Base-by-base conservation (phyloP, 2,888 invertebrate species). In the Sminthurides aquaticus region DNA sequence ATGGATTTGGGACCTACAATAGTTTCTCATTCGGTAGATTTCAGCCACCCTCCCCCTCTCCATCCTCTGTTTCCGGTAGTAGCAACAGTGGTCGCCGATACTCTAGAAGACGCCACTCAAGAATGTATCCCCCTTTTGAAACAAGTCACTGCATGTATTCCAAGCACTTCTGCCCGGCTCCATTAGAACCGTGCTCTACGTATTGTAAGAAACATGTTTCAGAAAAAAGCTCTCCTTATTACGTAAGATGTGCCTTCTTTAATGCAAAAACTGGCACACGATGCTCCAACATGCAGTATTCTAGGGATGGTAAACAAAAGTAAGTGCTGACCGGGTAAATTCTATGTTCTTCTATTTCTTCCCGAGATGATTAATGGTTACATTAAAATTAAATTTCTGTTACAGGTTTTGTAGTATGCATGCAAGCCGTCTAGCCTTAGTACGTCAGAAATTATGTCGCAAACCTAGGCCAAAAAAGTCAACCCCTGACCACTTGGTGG, bases 131-230 rank as follows among this genome's bases (percentile, higher is more conserved):
- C 18, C 34, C 62, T 2, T 56, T 56, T 62, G 62, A 62, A 62
- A 56, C 55, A 2, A 20, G n/a, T 20, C 62, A 62, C 29, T 62
- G 62, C 22, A 29, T 62, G 48, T 62, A 48, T 26, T 62, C 62
- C 1, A 62, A 62, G 15, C 62, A 62, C 49, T 56, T 55, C 8
- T 62, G 62, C 26, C 43, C 57, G 3, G 48, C 34, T 25, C 62
- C 62, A 18, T 11, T 62, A 5, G 62, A 56, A 5, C 55, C 55
- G 26, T 52, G 62, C 18, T 43, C 49, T 1, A 62, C 56, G 3
- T 62, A 62, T 48, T 62, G 62, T 49, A 62, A 56, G n/a, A 62
- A 57, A 48, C 62, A 62, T 57, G 27, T 62, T 3, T 18, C 57
- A 18, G 62, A 62, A 25, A 62, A 26, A 43, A 56, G 43, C 26